These are phyloP conservation scores for Galendromus occidentalis DNA, from an alignment of 1,140 invertebrate species.

Conservation along the genomic window DNA sequence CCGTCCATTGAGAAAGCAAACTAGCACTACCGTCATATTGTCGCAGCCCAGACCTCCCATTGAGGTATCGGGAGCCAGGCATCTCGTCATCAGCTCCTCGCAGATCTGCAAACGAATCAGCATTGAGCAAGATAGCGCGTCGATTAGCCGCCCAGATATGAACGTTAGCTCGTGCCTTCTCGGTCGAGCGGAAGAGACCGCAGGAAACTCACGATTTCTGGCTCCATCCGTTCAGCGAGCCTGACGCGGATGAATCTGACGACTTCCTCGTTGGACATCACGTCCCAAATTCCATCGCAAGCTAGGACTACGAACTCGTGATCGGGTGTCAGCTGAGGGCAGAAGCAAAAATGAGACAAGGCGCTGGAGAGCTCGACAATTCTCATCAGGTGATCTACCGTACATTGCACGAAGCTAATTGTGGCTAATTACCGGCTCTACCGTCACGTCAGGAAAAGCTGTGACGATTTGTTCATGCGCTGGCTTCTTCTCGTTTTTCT, in stretches of 20 bases:
- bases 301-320: conserved; percentile 93
- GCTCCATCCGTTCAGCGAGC: conserved; percentile 56
- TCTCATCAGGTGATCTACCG: no score
- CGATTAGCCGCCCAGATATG: no score
- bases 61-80: conserved; percentile 81
- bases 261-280: conserved; percentile 82
- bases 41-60: conserved; percentile 93
- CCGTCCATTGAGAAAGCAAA: conserved; percentile 53
- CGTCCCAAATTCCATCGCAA: conserved; percentile 99
- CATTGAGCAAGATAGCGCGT: neutral
- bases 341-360: no score
- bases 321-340: conserved; percentile 66
- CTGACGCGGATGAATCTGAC: conserved; percentile 67
- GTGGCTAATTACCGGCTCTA: neutral
- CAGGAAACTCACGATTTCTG: conserved; percentile 52
- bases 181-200: no score
- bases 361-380: no score
- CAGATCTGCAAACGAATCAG: conserved; percentile 43
- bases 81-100: conserved; percentile 78
- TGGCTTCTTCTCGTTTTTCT: conserved; percentile 59
- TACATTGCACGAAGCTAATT: no score
- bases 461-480: conserved; percentile 92
- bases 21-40: conserved; percentile 88
- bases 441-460: conserved; percentile 34
- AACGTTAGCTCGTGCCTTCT: no score